Conservation (phyloP, 2,888 invertebrate species). For the Lingula anatina region DNA sequence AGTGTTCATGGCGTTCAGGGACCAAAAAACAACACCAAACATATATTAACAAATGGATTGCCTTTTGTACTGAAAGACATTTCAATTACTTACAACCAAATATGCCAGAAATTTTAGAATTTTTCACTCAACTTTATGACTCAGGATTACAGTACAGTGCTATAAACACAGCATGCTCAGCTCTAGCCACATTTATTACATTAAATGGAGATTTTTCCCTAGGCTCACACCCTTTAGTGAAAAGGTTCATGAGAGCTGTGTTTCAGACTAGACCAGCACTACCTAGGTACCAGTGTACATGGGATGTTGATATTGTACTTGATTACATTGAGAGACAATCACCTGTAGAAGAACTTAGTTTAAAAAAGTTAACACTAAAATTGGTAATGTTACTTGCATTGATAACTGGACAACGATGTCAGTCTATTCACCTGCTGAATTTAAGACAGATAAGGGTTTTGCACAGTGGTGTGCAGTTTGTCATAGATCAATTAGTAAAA, state of each 20-base stretch:
- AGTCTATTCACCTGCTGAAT: slow-evolving; percentile 7
- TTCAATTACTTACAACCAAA: no score
- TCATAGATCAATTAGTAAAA: slow-evolving; percentile 9
- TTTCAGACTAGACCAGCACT: slow-evolving; percentile 6
- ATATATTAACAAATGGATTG: no score
- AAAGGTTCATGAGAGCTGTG: no score
- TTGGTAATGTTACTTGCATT: slow-evolving; percentile 10
- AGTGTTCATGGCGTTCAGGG: slow-evolving; percentile 3
- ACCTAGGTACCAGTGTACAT: slow-evolving; percentile 7
- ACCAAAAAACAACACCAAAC: no score
- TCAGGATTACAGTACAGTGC: no score
- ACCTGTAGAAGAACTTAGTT: slow-evolving; percentile 6
- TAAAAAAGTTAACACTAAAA: slow-evolving; percentile 10
- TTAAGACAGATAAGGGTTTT: slow-evolving; percentile 5
- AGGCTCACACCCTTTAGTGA: no score
- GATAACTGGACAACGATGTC: slow-evolving; percentile 5
- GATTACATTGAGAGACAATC: slow-evolving; percentile 4
- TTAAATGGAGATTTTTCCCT: no score
- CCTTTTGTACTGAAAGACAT: no score
- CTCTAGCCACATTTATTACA: no score
- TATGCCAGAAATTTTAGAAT: no score
- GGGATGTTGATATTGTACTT: slow-evolving; percentile 8
- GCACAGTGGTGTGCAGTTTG: slow-evolving; percentile 6
- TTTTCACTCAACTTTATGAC: no score
- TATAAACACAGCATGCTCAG: no score